A percentile compares a stretch with the other conserved stretches of the same genome.
phyloP scores from a whole-genome alignment of 2,888 invertebrate genomes.

The Lithosia quadra region DNA sequence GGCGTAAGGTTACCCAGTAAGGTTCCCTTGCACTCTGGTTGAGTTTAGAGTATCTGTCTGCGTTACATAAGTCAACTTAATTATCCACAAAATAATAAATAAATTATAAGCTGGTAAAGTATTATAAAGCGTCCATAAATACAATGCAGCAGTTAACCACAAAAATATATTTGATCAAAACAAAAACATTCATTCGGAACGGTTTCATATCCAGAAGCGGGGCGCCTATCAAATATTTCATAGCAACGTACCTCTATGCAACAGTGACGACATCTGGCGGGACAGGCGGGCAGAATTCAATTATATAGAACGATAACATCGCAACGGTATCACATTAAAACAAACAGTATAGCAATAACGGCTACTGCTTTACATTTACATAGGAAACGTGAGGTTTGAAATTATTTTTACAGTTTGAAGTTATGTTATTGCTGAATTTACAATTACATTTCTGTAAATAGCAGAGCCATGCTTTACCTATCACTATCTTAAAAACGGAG shows the following conservation, averaged over 20 bases:
- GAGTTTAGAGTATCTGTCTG: no score
- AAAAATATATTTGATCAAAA: constrained; percentile 53
- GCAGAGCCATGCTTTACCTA: no score
- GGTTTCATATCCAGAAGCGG: constrained; percentile 54
- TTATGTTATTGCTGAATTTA: constrained; percentile 3
- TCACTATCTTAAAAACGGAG: no score
- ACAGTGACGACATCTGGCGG: constrained; percentile 67
- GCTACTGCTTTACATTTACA: constrained; percentile 55
- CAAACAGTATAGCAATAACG: constrained; percentile 63
- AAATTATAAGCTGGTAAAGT: background rate
- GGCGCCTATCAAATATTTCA: constrained; percentile 78
- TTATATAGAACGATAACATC: constrained; percentile 70
- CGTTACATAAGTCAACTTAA: no score
- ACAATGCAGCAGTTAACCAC: constrained; percentile 25
- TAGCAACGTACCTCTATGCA: constrained; percentile 71
- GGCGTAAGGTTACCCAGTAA: no score
- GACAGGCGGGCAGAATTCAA: constrained; percentile 73
- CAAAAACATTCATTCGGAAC: constrained; percentile 46
- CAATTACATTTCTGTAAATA: background rate
- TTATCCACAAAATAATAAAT: no score
- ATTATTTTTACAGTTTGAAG: constrained; percentile 19
- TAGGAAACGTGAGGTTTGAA: constrained; percentile 34
- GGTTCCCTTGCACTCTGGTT: no score
- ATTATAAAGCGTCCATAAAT: background rate
- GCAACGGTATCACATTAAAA: constrained; percentile 67